These are phyloP conservation scores for Ceyx cyanopectus DNA, from an alignment of 2,113 vertebrate species.

Conservation along the genomic window DNA sequence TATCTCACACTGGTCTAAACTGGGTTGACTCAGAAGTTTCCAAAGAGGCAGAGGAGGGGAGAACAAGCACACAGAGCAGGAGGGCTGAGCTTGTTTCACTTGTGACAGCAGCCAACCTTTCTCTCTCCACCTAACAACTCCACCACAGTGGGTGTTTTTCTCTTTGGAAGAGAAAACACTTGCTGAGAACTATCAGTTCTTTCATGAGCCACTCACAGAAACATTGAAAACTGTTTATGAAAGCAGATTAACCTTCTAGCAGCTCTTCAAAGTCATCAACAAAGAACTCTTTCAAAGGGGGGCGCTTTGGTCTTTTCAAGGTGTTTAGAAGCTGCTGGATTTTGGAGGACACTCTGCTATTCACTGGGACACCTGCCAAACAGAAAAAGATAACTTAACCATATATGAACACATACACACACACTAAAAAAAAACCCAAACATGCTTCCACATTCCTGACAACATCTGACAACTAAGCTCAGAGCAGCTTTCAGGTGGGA, in stretches of 20 bases:
- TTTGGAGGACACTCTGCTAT: slow-evolving; percentile 96
- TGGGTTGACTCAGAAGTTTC: not conserved
- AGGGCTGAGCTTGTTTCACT: not conserved
- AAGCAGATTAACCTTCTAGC: slow-evolving; percentile 85
- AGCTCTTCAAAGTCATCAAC: slow-evolving; percentile 95
- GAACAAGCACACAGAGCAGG: not conserved
- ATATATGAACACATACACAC: not conserved
- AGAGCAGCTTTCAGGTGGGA: not conserved
- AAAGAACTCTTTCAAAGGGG: slow-evolving; percentile 93
- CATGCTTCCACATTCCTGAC: not conserved
- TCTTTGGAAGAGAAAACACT: not conserved
- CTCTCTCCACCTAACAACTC: not conserved
- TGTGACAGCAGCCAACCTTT: not conserved
- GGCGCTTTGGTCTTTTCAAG: slow-evolving; percentile 94
- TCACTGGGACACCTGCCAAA: slow-evolving; percentile 90
- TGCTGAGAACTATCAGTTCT: not conserved
- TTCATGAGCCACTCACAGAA: not conserved
- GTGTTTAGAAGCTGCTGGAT: slow-evolving; percentile 98
- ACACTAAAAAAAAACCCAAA: not conserved
- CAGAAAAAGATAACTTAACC: not conserved
- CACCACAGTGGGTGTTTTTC: not conserved
- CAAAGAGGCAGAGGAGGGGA: not conserved
- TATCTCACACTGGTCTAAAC: not conserved
- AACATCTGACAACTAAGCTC: not conserved
- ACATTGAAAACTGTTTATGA: not conserved